These are phyloP conservation scores for Metellina segmentata DNA, from an alignment of 2,888 invertebrate species.

Conservation along the genomic window DNA sequence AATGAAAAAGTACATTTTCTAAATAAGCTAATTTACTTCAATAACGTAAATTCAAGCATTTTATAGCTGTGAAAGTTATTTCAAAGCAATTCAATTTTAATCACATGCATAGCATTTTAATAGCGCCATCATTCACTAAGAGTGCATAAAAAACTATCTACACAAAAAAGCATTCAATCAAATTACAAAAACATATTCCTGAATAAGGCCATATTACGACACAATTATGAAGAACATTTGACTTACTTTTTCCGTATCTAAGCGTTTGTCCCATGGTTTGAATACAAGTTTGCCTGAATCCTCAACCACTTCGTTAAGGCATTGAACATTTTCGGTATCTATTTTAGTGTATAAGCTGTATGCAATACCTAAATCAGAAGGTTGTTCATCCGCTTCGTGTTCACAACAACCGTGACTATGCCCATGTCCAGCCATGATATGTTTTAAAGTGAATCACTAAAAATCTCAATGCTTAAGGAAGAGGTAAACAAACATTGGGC, in stretches of 20 bases:
- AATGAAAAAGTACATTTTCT: too few species aligned
- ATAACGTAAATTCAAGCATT: too few species aligned
- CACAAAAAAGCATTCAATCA: too few species aligned
- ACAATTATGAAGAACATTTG: too few species aligned
- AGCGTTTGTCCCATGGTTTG: constrained; percentile 93
- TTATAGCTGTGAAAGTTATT: too few species aligned
- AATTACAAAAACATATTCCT: too few species aligned
- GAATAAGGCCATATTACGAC: too few species aligned
- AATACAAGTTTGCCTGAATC: constrained; percentile 94
- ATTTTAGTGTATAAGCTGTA: constrained; percentile 95
- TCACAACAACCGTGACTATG: constrained; percentile 65
- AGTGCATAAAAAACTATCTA: too few species aligned
- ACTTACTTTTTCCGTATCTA: constrained; percentile 87
- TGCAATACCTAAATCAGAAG: constrained; percentile 84
- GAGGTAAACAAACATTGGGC: neutral
- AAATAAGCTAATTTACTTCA: too few species aligned
- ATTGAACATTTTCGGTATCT: constrained; percentile 91
- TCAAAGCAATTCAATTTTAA: too few species aligned
- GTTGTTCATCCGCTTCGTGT: constrained; percentile 66
- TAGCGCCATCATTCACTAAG: too few species aligned
- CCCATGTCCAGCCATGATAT: constrained; percentile 65
- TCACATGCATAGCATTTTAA: too few species aligned
- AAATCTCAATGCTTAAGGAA: neutral
- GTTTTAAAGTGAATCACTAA: neutral
- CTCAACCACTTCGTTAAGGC: constrained; percentile 93